phyloP scores from a whole-genome alignment of 2,113 vertebrate genomes.

The Etia nguti region DNA sequence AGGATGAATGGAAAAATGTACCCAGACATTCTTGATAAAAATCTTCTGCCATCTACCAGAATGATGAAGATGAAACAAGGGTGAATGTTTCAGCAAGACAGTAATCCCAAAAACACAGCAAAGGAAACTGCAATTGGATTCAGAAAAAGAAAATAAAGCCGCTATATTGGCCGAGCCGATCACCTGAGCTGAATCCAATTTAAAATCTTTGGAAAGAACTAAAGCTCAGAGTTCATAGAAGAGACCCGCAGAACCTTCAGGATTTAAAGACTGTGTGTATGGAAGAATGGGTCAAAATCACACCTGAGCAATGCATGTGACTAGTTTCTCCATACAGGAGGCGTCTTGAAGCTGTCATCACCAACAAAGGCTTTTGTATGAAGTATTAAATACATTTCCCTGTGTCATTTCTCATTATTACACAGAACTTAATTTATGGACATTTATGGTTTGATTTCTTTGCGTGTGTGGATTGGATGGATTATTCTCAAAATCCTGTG shows the following conservation, averaged over 20 bases:
- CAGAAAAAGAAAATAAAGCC: background rate
- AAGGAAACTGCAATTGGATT: background rate
- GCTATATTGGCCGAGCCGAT: background rate
- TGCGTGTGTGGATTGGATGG: background rate
- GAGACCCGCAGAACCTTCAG: fast-evolving
- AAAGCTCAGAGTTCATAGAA: background rate
- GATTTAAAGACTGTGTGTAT: background rate
- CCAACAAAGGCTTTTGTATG: too few relatives aligned
- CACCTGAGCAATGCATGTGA: background rate
- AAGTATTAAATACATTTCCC: background rate
- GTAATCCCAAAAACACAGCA: background rate
- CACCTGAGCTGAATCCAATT: background rate
- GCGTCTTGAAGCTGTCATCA: background rate
- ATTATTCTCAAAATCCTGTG: background rate
- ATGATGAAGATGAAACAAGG: fast-evolving
- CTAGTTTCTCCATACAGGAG: background rate
- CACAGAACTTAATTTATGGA: background rate
- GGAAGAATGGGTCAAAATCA: background rate
- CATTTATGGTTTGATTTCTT: background rate
- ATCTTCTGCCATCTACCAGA: background rate
- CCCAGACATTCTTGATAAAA: background rate
- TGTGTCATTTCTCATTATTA: background rate
- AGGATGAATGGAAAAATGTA: background rate
- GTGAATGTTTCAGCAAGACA: fast-evolving
- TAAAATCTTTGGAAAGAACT: fast-evolving